Evolutionary conservation across 2,113 vertebrate species (phyloP), one percentile per base, ranked within the genome.

Genomic region (Murina feae): DNA sequence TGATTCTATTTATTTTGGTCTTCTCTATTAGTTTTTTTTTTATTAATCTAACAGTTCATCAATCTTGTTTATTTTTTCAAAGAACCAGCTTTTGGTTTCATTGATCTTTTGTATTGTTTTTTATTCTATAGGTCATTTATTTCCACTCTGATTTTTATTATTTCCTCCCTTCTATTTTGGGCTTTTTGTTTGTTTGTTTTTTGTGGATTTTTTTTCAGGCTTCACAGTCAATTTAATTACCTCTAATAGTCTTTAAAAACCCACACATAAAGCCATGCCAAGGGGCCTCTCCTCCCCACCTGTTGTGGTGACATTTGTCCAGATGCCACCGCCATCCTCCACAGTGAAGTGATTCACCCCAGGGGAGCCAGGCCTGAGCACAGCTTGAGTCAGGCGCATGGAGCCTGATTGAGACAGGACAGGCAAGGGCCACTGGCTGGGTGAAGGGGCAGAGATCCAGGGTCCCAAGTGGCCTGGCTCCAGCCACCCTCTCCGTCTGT

Each of bases 191-290:
- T n/a, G n/a, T n/a, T n/a, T n/a, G n/a, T n/a, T n/a, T n/a, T n/a
- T n/a, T n/a, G n/a, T n/a, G n/a, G n/a, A n/a, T n/a, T n/a, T n/a
- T n/a, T n/a, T n/a, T n/a, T n/a, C 72, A 89, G 72, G 44, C 47
- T 79, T 95, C 63, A 32, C 35, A 32, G 90, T 96, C 93, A 84
- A 53, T 98, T 98, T 98, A 97, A 97, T 98, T 81, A 96, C 89
- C 90, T 98, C 90, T 78, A 92, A 85, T 84, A 78, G 87, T 97
- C 95, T 98, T 98, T 97, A 96, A 94, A n/a, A 97, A 95, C 86
- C 86, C 92, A 80, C 90, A 85, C 47, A 96, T 16, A 86, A 72
- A 92, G 93, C 91, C 95, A 96, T 93, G 97, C 92, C 93, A 17
- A n/a, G 0, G 84, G 93, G 75, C 53, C 66, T 63, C 63, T 17